Conservation (phyloP, 2,113 vertebrate species). For the Ictalurus furcatus region DNA sequence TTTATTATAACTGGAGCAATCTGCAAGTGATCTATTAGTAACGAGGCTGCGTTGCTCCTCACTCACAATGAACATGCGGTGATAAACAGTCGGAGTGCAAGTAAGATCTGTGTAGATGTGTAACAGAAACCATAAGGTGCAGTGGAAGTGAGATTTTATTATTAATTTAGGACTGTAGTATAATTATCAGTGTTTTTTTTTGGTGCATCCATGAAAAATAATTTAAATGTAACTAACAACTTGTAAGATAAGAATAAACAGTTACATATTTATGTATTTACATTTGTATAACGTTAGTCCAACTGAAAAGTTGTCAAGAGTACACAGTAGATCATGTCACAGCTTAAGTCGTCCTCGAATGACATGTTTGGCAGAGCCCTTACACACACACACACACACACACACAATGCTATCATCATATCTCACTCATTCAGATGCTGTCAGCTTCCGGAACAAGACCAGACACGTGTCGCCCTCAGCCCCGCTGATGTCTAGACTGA, state of each 20-base stretch:
- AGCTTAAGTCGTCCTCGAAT: background rate
- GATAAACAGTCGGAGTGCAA: no score
- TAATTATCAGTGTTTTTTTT: no score
- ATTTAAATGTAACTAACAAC: background rate
- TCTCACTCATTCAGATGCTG: conserved; percentile 27
- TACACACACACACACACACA: conserved; percentile 19
- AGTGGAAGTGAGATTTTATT: no score
- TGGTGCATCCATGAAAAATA: no score
- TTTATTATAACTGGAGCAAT: no score
- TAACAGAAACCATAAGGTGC: no score
- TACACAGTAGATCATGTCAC: background rate
- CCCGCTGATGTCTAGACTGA: conserved; percentile 59
- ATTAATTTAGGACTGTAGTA: no score
- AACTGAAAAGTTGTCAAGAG: background rate
- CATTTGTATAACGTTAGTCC: background rate
- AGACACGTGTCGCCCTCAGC: conserved; percentile 55
- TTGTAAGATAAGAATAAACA: background rate
- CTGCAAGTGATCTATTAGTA: no score
- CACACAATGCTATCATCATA: conserved; percentile 46
- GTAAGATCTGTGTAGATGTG: no score
- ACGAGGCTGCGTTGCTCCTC: no score
- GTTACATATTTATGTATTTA: background rate
- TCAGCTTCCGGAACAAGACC: conserved; percentile 46
- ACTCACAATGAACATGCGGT: no score
- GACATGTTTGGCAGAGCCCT: background rate